phyloP scores from a whole-genome alignment of 2,797 vertebrate species.

The Aythya fuligula region DNA sequence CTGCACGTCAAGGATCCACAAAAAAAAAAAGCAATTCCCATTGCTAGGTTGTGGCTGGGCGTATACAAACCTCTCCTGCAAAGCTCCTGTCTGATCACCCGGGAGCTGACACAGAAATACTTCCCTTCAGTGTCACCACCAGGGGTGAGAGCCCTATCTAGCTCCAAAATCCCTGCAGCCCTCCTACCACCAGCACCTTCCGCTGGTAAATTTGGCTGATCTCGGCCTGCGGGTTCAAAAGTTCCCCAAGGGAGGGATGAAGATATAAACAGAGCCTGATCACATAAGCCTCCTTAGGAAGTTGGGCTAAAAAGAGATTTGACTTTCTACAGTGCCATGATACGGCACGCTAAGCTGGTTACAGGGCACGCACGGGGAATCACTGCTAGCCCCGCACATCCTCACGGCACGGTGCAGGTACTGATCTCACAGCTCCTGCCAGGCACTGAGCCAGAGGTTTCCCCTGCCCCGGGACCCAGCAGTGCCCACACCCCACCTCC shows the following conservation, averaged over 20 bases:
- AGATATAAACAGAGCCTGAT: slow-evolving; percentile 57
- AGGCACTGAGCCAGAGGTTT: neutral
- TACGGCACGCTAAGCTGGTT: neutral
- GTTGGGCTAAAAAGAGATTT: slow-evolving; percentile 35
- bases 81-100: neutral
- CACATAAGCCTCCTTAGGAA: slow-evolving; percentile 62
- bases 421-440: neutral
- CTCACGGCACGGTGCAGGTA: neutral
- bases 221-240: slow-evolving; percentile 34
- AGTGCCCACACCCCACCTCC: neutral
- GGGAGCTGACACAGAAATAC: neutral
- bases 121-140: neutral
- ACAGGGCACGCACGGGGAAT: neutral
- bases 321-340: slow-evolving; percentile 54
- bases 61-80: rapidly evolving
- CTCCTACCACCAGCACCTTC: neutral
- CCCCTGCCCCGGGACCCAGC: neutral
- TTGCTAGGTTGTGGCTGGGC: rapidly evolving
- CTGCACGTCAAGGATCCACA: rapidly evolving
- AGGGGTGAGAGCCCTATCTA: neutral
- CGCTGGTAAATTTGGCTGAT: slow-evolving; percentile 3
- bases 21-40: neutral
- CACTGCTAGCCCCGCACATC: neutral
- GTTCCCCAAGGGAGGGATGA: slow-evolving; percentile 21
- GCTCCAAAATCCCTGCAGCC: neutral